A percentile compares a stretch with the other conserved stretches of the same genome.
These are phyloP conservation scores for Xenus cinereus DNA, from an alignment of 2,113 vertebrate species.

Conservation along the genomic window DNA sequence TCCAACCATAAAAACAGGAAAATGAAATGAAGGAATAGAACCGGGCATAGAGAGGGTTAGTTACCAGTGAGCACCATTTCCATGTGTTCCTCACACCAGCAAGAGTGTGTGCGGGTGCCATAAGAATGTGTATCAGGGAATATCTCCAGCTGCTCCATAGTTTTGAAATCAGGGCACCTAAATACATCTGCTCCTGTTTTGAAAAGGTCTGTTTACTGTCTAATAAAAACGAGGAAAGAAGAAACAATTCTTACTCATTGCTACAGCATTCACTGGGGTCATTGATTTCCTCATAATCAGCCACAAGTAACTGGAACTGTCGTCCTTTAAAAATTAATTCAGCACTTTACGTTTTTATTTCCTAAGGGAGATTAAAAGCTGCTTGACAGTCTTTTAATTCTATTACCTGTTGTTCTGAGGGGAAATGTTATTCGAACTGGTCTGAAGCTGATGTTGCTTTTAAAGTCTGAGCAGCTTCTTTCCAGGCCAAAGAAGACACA, in stretches of 20 bases:
- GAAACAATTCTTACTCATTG: neutral
- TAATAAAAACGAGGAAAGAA: neutral
- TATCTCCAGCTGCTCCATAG: neutral
- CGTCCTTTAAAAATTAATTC: neutral
- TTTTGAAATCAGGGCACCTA: neutral
- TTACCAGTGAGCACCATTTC: neutral
- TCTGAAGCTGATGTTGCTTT: neutral
- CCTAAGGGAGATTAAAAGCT: neutral
- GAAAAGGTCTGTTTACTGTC: neutral
- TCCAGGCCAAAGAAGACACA: neutral
- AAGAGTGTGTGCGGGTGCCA: neutral
- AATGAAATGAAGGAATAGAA: neutral
- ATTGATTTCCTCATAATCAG: neutral
- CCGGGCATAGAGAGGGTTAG: neutral
- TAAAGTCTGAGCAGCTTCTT: neutral
- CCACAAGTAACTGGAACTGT: neutral
- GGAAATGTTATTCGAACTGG: neutral
- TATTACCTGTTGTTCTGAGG: neutral
- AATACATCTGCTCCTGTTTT: neutral
- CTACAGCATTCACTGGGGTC: neutral
- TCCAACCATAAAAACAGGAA: neutral
- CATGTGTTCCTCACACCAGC: neutral
- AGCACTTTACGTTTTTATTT: neutral
- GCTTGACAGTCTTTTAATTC: neutral
- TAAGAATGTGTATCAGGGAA: neutral